A percentile compares a stretch with the other conserved stretches of the same genome.
Evolutionary conservation across 2,113 vertebrate genomes (phyloP).

Genomic region (Eurypyga helias): DNA sequence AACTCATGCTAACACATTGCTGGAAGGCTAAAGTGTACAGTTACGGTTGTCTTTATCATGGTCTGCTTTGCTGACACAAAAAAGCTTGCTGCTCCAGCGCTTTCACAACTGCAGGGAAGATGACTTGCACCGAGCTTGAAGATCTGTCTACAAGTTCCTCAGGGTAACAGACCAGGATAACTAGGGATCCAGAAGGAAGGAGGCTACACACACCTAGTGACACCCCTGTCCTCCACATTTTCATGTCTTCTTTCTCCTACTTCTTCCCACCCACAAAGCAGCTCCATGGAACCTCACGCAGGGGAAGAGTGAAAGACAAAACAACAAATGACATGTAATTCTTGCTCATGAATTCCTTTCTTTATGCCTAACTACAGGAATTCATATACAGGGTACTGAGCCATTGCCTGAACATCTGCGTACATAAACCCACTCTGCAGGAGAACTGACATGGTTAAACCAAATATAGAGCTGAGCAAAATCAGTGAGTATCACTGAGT

Average conservation of each 20-base stretch:
- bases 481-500: fast-evolving
- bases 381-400: not conserved
- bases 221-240: not conserved
- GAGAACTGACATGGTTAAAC: not conserved
- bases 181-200: not conserved
- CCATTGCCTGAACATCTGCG: not conserved
- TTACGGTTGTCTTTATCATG: fast-evolving
- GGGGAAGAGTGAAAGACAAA: not conserved
- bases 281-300: not conserved
- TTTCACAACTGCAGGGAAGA: not conserved
- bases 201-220: fast-evolving
- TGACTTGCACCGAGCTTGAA: not conserved
- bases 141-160: not conserved
- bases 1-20: not conserved
- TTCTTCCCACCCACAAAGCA: not conserved
- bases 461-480: not conserved
- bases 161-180: not conserved
- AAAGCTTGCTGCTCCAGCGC: not conserved
- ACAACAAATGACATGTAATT: fast-evolving
- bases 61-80: not conserved
- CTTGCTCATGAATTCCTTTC: not conserved
- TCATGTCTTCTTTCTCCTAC: not conserved
- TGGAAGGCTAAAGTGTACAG: not conserved
- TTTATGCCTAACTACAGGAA: not conserved
- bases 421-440: not conserved